Conservation (phyloP, 2,113 vertebrate genomes). For the Xyliphius kryptos region DNA sequence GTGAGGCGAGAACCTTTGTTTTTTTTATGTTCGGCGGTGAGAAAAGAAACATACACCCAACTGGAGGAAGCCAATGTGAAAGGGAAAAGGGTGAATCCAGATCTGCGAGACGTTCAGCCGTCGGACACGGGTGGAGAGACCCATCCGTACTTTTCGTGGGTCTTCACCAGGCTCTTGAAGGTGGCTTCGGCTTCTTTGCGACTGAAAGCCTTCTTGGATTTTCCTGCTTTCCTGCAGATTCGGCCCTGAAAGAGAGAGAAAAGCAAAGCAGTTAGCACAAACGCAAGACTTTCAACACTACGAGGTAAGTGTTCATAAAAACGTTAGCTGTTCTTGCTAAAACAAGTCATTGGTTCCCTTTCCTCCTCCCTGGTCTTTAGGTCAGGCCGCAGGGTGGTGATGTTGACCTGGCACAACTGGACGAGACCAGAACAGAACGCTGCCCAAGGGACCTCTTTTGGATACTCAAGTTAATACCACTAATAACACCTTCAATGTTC, state of each 20-base stretch:
- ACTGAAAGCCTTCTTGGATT: conserved; percentile 99
- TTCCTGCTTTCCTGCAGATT: conserved; percentile 97
- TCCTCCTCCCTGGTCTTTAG: no score
- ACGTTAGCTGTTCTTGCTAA: no score
- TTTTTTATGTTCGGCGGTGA: conserved; percentile 50
- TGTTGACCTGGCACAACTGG: no score
- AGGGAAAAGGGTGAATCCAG: no score
- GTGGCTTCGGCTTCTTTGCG: conserved; percentile 98
- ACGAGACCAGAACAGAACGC: no score
- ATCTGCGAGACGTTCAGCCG: conserved; percentile 69
- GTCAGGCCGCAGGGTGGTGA: no score
- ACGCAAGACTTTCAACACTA: no score
- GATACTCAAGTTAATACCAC: no score
- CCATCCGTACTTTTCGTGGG: conserved; percentile 99
- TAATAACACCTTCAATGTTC: no score
- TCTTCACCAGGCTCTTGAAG: conserved; percentile 99
- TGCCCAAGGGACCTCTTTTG: no score
- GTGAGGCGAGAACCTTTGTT: conserved; percentile 58
- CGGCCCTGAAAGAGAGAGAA: conserved; percentile 76
- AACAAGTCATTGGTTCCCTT: no score
- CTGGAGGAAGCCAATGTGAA: conserved; percentile 35
- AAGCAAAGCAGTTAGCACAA: neutral
- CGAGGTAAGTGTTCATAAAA: no score
- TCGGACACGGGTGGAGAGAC: conserved; percentile 95
- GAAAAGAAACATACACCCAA: conserved; percentile 30